Conservation (phyloP, 2,888 invertebrate genomes). For the Antitype chi region DNA sequence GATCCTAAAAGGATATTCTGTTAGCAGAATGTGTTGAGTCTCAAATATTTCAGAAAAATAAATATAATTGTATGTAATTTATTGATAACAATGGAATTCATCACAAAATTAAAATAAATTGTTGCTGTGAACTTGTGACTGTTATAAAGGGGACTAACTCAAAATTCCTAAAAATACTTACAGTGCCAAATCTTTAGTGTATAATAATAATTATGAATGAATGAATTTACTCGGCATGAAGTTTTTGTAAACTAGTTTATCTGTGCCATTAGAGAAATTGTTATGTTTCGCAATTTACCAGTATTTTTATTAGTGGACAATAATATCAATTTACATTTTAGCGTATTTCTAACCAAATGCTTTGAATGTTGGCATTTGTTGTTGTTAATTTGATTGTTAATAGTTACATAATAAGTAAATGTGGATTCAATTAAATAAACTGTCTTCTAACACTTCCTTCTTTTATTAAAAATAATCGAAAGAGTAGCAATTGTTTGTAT, state of each 20-base stretch:
- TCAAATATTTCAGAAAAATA: constrained; percentile 13
- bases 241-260: constrained; percentile 42
- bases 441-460: constrained; percentile 37
- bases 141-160: constrained; percentile 20
- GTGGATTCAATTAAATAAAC: constrained; percentile 70
- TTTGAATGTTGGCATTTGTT: constrained; percentile 67
- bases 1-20: constrained; percentile 9
- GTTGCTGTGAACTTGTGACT: constrained; percentile 46
- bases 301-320: constrained; percentile 60
- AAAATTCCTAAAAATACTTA: constrained; percentile 45
- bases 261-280: constrained; percentile 60
- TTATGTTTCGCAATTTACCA: constrained; percentile 46
- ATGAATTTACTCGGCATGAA: constrained; percentile 59
- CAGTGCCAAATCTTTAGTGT: constrained; percentile 66
- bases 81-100: constrained; percentile 40
- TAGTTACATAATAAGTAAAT: constrained; percentile 64
- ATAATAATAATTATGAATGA: constrained; percentile 43
- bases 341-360: constrained; percentile 54
- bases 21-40: constrained; percentile 21
- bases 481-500: no score
- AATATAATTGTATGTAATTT: constrained; percentile 13
- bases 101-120: constrained; percentile 38
- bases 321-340: constrained; percentile 61
- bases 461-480: neutral
- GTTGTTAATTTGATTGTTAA: constrained; percentile 66